phyloP scores from a whole-genome alignment of 2,888 invertebrate species.

The Ophioninae sp. region DNA sequence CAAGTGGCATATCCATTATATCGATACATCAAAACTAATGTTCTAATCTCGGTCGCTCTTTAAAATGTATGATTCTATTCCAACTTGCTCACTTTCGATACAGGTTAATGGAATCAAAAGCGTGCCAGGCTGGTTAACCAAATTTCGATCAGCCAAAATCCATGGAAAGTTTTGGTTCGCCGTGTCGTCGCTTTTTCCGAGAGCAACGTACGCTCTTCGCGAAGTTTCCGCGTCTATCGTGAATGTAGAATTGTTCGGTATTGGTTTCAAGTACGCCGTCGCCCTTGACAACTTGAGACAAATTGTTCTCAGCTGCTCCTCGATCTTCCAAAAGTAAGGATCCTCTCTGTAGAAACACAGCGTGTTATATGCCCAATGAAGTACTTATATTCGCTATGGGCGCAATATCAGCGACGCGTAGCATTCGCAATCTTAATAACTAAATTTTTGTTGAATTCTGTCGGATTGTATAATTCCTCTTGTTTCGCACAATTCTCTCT shows the following conservation, averaged over 20 bases:
- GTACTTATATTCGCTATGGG: no score
- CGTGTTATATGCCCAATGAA: not conserved
- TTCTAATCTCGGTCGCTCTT: constrained; percentile 55
- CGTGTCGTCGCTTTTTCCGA: constrained; percentile 83
- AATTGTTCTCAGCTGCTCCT: constrained; percentile 85
- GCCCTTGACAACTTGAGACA: constrained; percentile 83
- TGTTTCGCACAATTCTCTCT: not conserved
- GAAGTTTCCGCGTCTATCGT: constrained; percentile 84
- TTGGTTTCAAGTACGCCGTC: constrained; percentile 81
- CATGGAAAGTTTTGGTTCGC: constrained; percentile 82
- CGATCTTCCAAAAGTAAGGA: constrained; percentile 84
- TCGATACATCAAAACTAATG: not conserved
- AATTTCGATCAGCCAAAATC: constrained; percentile 77
- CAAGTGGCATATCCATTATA: not conserved
- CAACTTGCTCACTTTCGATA: constrained; percentile 79
- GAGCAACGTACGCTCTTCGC: constrained; percentile 83
- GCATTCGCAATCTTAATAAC: no score
- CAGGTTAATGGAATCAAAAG: constrained; percentile 81
- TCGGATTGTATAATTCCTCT: no score
- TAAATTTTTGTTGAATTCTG: no score
- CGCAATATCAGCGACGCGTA: no score
- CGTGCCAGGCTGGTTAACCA: constrained; percentile 64
- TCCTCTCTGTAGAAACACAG: constrained; percentile 79
- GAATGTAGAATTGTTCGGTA: constrained; percentile 84
- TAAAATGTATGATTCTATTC: constrained; percentile 72